Percentiles rank a stretch among this genome's conserved stretches.
Evolutionary conservation across 2,797 vertebrate species (phyloP).

Genomic region (Poecile montanus): DNA sequence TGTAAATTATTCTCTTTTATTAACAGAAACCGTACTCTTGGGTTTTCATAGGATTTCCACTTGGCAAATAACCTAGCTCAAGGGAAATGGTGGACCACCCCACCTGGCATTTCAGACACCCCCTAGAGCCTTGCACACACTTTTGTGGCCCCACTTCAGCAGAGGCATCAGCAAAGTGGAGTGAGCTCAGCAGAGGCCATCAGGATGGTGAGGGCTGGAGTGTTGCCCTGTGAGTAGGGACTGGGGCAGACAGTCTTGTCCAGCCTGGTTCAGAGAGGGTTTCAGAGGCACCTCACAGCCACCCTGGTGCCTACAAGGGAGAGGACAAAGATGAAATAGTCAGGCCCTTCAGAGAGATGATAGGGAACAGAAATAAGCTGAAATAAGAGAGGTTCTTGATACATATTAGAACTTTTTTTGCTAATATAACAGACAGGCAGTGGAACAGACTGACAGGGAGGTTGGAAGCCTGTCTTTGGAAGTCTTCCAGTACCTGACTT

Average conservation of each 20-base stretch:
- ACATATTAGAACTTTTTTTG: background rate
- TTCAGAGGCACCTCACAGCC: background rate
- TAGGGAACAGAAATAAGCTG: background rate
- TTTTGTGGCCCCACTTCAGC: background rate
- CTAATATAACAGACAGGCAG: background rate
- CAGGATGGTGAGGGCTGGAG: background rate
- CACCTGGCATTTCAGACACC: background rate
- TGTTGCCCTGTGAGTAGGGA: accelerated
- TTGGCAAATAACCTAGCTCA: background rate
- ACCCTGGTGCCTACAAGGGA: background rate
- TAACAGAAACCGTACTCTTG: background rate
- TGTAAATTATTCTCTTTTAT: background rate
- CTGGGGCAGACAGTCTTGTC: background rate
- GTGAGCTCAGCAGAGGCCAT: background rate
- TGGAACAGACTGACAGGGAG: background rate
- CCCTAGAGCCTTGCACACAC: background rate
- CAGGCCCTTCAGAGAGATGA: background rate
- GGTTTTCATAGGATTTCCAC: background rate
- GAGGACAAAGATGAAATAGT: background rate
- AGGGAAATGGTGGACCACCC: background rate
- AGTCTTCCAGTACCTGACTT: background rate
- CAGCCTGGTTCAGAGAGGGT: background rate
- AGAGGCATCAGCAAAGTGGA: background rate
- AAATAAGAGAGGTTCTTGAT: background rate
- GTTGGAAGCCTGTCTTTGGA: background rate